These are phyloP conservation scores for Hydraecia micacea DNA, from an alignment of 2,888 invertebrate species.

Conservation along the genomic window DNA sequence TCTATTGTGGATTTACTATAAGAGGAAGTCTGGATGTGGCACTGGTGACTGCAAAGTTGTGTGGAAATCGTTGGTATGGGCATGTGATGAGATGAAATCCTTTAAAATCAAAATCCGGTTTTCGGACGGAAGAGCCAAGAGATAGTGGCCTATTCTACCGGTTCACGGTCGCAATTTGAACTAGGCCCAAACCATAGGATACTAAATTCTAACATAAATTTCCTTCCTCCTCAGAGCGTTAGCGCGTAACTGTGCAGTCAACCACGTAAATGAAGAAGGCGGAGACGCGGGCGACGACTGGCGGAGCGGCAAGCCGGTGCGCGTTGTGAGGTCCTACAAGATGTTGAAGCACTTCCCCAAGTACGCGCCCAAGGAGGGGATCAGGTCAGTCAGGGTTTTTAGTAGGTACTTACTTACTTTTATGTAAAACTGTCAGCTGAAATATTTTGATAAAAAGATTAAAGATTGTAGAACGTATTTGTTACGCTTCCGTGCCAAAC, in stretches of 20 bases:
- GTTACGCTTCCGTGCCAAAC: background rate
- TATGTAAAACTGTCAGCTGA: background rate
- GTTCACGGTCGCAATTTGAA: background rate
- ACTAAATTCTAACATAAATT: background rate
- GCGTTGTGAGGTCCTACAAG: constrained; percentile 95
- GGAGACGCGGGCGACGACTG: constrained; percentile 92
- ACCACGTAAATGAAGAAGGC: constrained; percentile 91
- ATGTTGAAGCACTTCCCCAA: constrained; percentile 93
- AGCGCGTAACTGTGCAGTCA: constrained; percentile 94
- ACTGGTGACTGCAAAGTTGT: too few species aligned
- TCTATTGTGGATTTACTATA: too few species aligned
- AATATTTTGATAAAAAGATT: background rate
- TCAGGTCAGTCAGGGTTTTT: constrained; percentile 79
- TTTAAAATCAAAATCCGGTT: background rate
- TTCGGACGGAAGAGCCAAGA: background rate
- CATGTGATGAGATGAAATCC: background rate
- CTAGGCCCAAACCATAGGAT: background rate
- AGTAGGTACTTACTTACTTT: background rate
- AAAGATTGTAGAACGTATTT: background rate
- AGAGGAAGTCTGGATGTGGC: too few species aligned
- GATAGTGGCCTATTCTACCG: background rate
- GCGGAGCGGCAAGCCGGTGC: constrained; percentile 93
- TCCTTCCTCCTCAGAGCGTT: constrained; percentile 90
- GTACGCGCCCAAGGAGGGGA: constrained; percentile 94
- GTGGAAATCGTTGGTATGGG: too few species aligned